Evolutionary conservation across 2,113 vertebrate genomes (phyloP).

Genomic region (Lophotis ruficrista): DNA sequence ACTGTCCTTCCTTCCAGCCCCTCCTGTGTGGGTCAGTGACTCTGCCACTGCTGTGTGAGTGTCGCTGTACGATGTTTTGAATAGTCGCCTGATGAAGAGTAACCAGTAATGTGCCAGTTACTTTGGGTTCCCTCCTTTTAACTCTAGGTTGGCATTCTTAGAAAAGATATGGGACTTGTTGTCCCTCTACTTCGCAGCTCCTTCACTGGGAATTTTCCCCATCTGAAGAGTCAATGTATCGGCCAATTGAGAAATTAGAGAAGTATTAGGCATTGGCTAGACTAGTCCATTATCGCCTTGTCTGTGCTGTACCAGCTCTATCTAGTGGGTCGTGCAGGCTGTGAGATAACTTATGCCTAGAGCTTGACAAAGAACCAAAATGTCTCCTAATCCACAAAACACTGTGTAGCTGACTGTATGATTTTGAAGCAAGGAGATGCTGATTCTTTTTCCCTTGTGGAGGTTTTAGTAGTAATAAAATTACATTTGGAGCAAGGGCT

Average conservation of each 20-base stretch:
- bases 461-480: not conserved
- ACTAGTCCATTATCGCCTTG: rapidly evolving
- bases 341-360: not conserved
- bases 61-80: not conserved
- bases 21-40: not conserved
- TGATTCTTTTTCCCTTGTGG: not conserved
- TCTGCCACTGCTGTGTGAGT: not conserved
- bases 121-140: not conserved
- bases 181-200: not conserved
- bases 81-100: not conserved
- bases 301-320: not conserved
- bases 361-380: not conserved
- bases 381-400: not conserved
- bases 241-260: not conserved
- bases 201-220: not conserved
- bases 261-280: not conserved
- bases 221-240: not conserved
- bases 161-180: not conserved
- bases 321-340: not conserved
- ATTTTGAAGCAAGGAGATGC: not conserved
- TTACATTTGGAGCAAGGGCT: not conserved
- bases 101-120: not conserved
- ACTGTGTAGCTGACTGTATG: not conserved
- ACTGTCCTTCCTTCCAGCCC: not conserved
- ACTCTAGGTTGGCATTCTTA: not conserved